Base-by-base conservation (phyloP, 2,113 vertebrate genomes). In the Phasianus colchicus region DNA sequence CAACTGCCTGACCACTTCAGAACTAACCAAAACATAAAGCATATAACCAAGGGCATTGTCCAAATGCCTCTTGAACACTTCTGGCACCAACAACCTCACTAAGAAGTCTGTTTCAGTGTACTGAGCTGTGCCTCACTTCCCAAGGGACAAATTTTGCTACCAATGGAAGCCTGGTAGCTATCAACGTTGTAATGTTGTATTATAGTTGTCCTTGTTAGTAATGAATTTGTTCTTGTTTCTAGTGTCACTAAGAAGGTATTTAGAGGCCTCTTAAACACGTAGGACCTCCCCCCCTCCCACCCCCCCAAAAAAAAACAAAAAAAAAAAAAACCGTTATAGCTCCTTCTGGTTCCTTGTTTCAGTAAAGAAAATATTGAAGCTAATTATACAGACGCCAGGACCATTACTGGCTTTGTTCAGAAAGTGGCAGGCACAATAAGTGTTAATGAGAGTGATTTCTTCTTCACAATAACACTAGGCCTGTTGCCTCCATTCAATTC, bases 161-260 rank as follows among this genome's bases (percentile, higher is more conserved):
- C 40, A 34, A 4, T 19, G 17, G 27, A 40, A 66, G 52, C 9
- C 29, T n/a, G 1, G 13, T 7, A 14, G 22, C 21, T 86, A 29
- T 38, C 14, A 3, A 14, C 30, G 0, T 55, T n/a, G 0, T 30
- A 42, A 2, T 30, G 48, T 0, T 45, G n/a, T 22, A 60, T 13
- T 43, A 7, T 7, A 6, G 11, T 21, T 18, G 3, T 82, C 58
- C 40, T 29, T 71, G 2, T 38, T 69, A 38, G 40, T 24, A 34
- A 14, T 20, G 27, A 30, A 24, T 16, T 5, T 30, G 8, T 32
- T 40, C 30, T 57, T 17, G 36, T 60, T 19, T 45, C 60, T 50
- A 34, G 27, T 2, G 2, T n/a, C 30, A 32, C 20, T 4, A 24
- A 42, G 36, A 40, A 66, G 21, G 38, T 42, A 29, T 38, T 77